Evolutionary conservation across 2,797 vertebrate genomes (phyloP).

Genomic region (Okamejei kenojei): DNA sequence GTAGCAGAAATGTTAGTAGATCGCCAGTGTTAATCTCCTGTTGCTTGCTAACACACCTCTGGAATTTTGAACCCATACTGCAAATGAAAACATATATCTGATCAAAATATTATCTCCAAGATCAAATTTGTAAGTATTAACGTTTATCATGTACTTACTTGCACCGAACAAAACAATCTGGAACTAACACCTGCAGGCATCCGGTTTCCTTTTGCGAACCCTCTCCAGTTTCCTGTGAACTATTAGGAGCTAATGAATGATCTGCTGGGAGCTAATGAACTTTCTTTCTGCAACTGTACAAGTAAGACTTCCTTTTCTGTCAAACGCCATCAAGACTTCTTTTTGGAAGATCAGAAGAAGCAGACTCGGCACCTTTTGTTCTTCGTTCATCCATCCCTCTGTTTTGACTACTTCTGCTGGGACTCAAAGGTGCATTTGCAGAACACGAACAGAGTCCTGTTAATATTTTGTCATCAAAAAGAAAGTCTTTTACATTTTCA

Average conservation of each 20-base stretch:
- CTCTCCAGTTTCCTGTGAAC: conserved; percentile 23
- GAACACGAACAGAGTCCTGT: background rate
- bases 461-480: conserved; percentile 35
- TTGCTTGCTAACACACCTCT: background rate
- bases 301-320: conserved; percentile 28
- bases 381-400: conserved; percentile 31
- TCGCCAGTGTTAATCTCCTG: background rate
- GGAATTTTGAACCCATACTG: background rate
- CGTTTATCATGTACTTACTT: background rate
- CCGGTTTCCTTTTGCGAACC: background rate
- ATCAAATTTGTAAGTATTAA: conserved; percentile 25
- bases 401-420: conserved; percentile 29
- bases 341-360: conserved; percentile 18
- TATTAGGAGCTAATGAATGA: conserved; percentile 17
- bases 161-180: background rate
- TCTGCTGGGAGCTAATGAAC: conserved; percentile 26
- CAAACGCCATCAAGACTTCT: background rate
- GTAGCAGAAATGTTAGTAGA: too few relatives aligned
- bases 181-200: background rate
- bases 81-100: background rate
- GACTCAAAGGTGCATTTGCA: background rate
- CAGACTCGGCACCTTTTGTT: conserved; percentile 17
- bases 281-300: conserved; percentile 1
- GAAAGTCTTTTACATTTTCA: conserved; percentile 14
- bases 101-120: conserved; percentile 19